Base-by-base conservation (phyloP, 2,797 vertebrate species). In the Labroides dimidiatus region DNA sequence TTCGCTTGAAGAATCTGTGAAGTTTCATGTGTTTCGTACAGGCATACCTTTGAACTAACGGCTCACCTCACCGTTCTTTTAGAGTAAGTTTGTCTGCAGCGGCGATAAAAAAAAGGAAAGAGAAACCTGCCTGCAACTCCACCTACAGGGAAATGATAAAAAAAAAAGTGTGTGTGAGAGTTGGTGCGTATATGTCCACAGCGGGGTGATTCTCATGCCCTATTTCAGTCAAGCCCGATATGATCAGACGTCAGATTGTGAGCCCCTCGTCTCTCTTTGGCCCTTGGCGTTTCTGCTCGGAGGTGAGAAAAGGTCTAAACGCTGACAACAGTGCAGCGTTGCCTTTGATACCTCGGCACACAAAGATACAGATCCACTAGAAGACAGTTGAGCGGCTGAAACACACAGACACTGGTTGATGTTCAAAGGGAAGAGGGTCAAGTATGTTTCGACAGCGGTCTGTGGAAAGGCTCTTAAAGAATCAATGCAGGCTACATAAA, bases 171-270 rank as follows among this genome's bases (percentile, higher is more conserved):
- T 17, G 53, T 21, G 36, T 69, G 49, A 27, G 10, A 16, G 7
- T 8, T 63, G 65, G 72, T 77, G 71, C 75, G 60, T 72, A 8
- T 33, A 56, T 82, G 78, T 84, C 87, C 86, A 74, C 85, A 84
- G 83, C 84, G 13, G 83, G 85, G 70, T 75, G 73, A 82, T 86
- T 56, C 75, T 82, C 70, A n/a, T 89, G 86, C 80, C 90, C 88
- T 81, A 87, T 86, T 90, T 91, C 89, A 90, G 90, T 92, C 91
- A 91, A 65, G 57, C 66, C 80, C 66, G 81, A 91, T 92, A 89
- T 72, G 81, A 90, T 93, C 90, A 89, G 84, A 90, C 61, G 81
- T 89, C 88, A 89, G 82, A 86, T 77, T 21, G 63, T 15, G 77
- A 85, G 81, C 84, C 73, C 66, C 69, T 81, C 51, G 42, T 72